Conservation (phyloP, 1,140 invertebrate genomes). For the Eueides isabella region DNA sequence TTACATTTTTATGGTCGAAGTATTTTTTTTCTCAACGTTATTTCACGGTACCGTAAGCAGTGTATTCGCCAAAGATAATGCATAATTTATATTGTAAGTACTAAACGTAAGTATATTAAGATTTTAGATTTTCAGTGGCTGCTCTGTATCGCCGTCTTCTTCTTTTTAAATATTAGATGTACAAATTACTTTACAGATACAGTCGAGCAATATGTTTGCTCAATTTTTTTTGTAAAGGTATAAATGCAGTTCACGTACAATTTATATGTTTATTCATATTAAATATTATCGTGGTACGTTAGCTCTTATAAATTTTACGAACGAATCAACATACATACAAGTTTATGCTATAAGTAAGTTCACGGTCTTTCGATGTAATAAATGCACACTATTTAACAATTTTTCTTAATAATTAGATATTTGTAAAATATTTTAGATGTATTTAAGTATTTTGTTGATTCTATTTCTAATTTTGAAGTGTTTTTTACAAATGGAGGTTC, state of each 20-base stretch:
- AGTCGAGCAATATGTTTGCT: constrained; percentile 28
- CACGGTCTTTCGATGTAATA: constrained; percentile 74
- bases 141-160: constrained; percentile 35
- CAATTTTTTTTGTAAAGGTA: constrained; percentile 30
- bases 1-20: constrained; percentile 62
- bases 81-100: constrained; percentile 70
- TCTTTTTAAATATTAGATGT: constrained; percentile 22
- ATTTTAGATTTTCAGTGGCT: constrained; percentile 45
- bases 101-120: constrained; percentile 48
- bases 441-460: constrained; percentile 36
- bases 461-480: constrained; percentile 8
- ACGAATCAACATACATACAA: constrained; percentile 26
- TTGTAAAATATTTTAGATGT: constrained; percentile 59
- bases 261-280: background rate
- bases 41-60: constrained; percentile 72
- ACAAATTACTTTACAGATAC: constrained; percentile 16
- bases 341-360: constrained; percentile 49
- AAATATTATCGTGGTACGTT: constrained; percentile 8
- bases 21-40: constrained; percentile 52
- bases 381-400: constrained; percentile 74
- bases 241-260: constrained; percentile 9
- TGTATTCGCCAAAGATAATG: constrained; percentile 81
- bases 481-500: constrained; percentile 24
- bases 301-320: constrained; percentile 9
- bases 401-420: constrained; percentile 58